Percentiles rank a stretch among this genome's conserved stretches.
Conservation (phyloP, 64 coral and sea anemone genomes). For the Cladopsammia gracilis region DNA sequence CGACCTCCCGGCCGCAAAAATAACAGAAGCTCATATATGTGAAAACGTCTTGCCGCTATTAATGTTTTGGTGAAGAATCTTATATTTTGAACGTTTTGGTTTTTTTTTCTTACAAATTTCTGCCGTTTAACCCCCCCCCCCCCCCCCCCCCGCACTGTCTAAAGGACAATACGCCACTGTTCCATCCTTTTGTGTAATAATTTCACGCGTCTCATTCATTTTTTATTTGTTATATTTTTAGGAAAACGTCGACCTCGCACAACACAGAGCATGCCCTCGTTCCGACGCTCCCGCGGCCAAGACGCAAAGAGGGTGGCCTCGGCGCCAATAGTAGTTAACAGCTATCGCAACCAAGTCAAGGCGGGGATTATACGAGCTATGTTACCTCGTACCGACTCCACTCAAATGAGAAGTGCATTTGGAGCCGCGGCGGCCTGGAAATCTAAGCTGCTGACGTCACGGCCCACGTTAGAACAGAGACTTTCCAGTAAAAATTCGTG, state of each 20-base stretch:
- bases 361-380: conserved; percentile 56
- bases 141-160: too few relatives aligned
- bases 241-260: conserved; percentile 71
- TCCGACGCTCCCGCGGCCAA: conserved; percentile 9
- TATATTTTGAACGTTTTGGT: too few relatives aligned
- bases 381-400: conserved; percentile 18
- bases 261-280: conserved; percentile 46
- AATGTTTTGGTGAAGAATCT: too few relatives aligned
- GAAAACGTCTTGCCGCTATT: too few relatives aligned
- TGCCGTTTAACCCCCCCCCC: too few relatives aligned
- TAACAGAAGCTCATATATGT: too few relatives aligned
- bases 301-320: conserved; percentile 58
- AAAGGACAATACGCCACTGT: too few relatives aligned
- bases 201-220: not conserved
- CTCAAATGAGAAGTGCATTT: conserved; percentile 19
- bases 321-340: conserved; percentile 55
- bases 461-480: conserved; percentile 46
- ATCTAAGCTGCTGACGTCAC: conserved; percentile 43
- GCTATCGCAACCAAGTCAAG: conserved; percentile 75
- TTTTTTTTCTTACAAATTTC: too few relatives aligned
- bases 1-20: too few relatives aligned
- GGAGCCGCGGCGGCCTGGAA: conserved; percentile 64
- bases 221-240: not conserved
- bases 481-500: conserved; percentile 24
- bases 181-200: too few relatives aligned